Percentiles rank a stretch among this genome's conserved stretches.
Evolutionary conservation across 2,113 vertebrate genomes (phyloP).

Genomic region (Sebastes fasciatus): DNA sequence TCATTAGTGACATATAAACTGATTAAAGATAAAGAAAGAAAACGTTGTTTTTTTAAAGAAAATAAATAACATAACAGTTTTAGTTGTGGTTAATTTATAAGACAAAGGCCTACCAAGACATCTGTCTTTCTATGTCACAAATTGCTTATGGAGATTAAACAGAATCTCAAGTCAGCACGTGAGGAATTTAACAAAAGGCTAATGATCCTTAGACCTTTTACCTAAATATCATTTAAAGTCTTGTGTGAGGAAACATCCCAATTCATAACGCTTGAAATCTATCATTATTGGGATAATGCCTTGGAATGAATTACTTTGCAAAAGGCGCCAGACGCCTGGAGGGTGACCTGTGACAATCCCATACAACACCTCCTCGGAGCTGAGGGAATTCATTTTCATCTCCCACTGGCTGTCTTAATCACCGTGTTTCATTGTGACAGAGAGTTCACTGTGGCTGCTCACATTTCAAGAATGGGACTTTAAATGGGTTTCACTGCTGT

Average conservation of each 20-base stretch:
- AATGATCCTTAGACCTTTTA: slow-evolving; percentile 77
- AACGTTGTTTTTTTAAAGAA: background rate
- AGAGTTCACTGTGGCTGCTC: slow-evolving; percentile 81
- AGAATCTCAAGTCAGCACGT: slow-evolving; percentile 61
- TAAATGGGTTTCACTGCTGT: slow-evolving; percentile 50
- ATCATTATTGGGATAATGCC: slow-evolving; percentile 86
- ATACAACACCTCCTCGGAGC: slow-evolving; percentile 77
- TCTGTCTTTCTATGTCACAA: background rate
- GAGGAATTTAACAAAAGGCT: slow-evolving; percentile 66
- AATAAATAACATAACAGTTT: background rate
- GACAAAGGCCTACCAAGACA: background rate
- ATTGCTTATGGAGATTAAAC: slow-evolving; percentile 69
- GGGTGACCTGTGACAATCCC: slow-evolving; percentile 84
- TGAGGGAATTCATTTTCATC: slow-evolving; percentile 89
- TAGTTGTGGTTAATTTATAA: background rate
- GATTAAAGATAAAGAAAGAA: background rate
- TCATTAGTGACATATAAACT: background rate
- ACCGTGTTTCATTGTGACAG: slow-evolving; percentile 83
- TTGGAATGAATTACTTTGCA: slow-evolving; percentile 85
- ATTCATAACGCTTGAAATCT: slow-evolving; percentile 83
- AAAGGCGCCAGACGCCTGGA: slow-evolving; percentile 58
- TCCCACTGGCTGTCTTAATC: slow-evolving; percentile 83
- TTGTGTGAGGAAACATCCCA: slow-evolving; percentile 82
- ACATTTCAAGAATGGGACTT: slow-evolving; percentile 61
- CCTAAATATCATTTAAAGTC: slow-evolving; percentile 84